phyloP scores from a whole-genome alignment of 2,797 vertebrate genomes.

The Adelosebastes latens region DNA sequence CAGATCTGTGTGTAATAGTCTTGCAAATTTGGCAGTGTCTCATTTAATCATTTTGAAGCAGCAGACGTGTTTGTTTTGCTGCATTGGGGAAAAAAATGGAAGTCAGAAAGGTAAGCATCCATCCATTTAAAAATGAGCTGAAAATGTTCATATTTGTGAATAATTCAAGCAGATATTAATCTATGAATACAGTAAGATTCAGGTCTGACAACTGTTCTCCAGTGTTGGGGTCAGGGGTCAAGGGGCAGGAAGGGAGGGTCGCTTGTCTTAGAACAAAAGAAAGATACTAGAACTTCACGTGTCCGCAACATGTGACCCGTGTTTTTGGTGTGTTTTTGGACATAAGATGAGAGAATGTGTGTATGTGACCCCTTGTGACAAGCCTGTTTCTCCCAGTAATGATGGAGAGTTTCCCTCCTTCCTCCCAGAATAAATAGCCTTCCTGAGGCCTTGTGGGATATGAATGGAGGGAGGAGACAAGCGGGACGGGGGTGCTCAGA shows the following conservation, averaged over 20 bases:
- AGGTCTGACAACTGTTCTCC: not conserved
- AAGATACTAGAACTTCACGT: conserved; percentile 16
- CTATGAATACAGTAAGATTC: not conserved
- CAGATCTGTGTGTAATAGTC: not conserved
- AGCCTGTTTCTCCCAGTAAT: conserved; percentile 30
- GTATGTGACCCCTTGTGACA: conserved; percentile 40
- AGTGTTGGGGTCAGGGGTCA: conserved; percentile 21
- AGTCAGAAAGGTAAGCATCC: not conserved
- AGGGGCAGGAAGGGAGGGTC: conserved; percentile 21
- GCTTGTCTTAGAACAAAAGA: conserved; percentile 34
- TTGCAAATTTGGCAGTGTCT: not conserved
- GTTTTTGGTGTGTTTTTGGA: conserved; percentile 17
- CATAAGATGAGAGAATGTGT: conserved; percentile 10
- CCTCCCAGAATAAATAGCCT: conserved; percentile 37
- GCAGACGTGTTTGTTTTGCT: not conserved
- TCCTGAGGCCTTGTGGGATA: conserved; percentile 33
- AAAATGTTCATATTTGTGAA: not conserved
- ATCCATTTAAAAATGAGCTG: not conserved
- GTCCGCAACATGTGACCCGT: conserved; percentile 23
- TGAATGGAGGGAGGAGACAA: conserved; percentile 18
- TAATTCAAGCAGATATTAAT: not conserved
- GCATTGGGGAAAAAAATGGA: not conserved
- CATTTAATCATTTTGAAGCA: not conserved
- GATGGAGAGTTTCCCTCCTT: conserved; percentile 65
- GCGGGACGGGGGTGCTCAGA: not conserved